Percentiles rank a stretch among this genome's conserved stretches.
phyloP scores from a whole-genome alignment of 2,888 invertebrate species.

The Agriotes lineatus region DNA sequence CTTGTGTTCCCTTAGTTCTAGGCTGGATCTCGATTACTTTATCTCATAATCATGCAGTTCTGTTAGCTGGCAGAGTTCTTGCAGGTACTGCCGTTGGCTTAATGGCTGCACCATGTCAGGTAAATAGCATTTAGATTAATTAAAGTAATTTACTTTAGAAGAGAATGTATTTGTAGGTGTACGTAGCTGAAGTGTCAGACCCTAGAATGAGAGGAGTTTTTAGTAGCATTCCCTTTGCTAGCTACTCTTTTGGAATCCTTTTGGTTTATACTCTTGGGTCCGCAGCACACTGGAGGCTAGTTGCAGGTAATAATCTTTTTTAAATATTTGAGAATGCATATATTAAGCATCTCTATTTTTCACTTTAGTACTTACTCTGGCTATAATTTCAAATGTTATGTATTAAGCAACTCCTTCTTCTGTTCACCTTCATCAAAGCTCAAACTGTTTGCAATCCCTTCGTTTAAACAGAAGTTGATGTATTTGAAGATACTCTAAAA shows the following conservation, averaged over 20 bases:
- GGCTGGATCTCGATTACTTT: conserved; percentile 77
- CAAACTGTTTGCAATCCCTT: too few species aligned
- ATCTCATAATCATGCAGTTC: conserved; percentile 68
- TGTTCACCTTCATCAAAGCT: too few species aligned
- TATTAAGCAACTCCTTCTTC: too few species aligned
- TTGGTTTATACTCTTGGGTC: conserved; percentile 80
- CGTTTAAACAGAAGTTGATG: too few species aligned
- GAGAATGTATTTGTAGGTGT: conserved; percentile 71
- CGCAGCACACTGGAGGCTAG: conserved; percentile 76
- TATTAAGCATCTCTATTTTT: too few species aligned
- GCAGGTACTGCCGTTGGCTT: conserved; percentile 82
- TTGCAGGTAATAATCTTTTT: conserved; percentile 75
- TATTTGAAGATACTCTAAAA: too few species aligned
- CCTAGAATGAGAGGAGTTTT: conserved; percentile 78
- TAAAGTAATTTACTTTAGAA: too few species aligned
- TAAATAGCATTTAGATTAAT: conserved; percentile 57
- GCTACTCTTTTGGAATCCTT: conserved; percentile 81
- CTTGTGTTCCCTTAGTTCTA: conserved; percentile 74
- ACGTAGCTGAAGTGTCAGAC: conserved; percentile 82
- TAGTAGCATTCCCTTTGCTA: conserved; percentile 79
- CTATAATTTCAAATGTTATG: too few species aligned
- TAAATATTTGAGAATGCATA: too few species aligned
- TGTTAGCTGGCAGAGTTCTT: conserved; percentile 76
- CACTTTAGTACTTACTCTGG: too few species aligned
- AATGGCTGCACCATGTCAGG: conserved; percentile 81